A percentile compares a stretch with the other conserved stretches of the same genome.
Conservation (phyloP, 2,797 vertebrate genomes). For the Rhynchotus rufescens region DNA sequence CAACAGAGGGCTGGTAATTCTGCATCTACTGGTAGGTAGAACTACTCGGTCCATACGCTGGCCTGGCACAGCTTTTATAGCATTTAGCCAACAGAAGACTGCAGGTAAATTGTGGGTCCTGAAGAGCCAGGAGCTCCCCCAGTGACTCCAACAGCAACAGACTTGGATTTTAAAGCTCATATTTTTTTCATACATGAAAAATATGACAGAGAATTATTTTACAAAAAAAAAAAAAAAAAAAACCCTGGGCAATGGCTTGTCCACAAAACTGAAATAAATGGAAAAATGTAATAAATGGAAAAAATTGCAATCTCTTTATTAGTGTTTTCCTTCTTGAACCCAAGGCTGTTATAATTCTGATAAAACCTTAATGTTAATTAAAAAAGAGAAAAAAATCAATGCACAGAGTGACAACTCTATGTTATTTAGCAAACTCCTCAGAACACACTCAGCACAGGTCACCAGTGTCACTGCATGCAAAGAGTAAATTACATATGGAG, state of each 20-base stretch:
- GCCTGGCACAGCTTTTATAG: accelerated
- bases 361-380: neutral
- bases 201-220: neutral
- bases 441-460: accelerated
- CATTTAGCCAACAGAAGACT: neutral
- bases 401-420: neutral
- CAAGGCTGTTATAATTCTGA: neutral
- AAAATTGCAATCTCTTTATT: neutral
- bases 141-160: neutral
- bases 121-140: neutral
- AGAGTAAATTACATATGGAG: neutral
- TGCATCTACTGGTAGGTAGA: neutral
- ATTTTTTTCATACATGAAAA: too few species aligned
- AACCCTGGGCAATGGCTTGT: too few species aligned
- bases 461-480: neutral
- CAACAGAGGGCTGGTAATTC: too few species aligned
- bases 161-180: neutral
- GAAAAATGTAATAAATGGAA: neutral
- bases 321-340: neutral
- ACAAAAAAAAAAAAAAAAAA: neutral
- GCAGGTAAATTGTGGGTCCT: neutral
- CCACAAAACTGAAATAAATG: neutral
- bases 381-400: neutral
- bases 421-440: neutral
- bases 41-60: neutral